Evolutionary conservation across 2,888 invertebrate genomes (phyloP), one percentile per base, ranked within the genome.

Genomic region (Lithodes maja): DNA sequence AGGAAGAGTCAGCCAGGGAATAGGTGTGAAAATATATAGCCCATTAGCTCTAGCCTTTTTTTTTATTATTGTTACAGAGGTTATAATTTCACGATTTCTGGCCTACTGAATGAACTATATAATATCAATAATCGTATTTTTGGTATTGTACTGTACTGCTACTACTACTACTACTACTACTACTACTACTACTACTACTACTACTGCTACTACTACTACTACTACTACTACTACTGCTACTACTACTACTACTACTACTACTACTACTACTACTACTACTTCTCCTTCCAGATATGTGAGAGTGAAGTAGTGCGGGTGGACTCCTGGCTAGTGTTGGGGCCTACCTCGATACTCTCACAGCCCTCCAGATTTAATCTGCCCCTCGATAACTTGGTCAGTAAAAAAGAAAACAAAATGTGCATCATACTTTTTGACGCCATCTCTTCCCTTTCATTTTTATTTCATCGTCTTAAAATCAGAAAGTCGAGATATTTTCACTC

Each of bases 301-400:
- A 12, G 55, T 3, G 55, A 7, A 49, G 77, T 84, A 50, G 77
- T 84, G 61, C 55, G 61, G n/a, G 54, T 17, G 3, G n/a, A 53
- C 33, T 15, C 52, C 1, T 84, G 84, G 84, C 61, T 84, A 33
- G 84, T 84, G 77, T 49, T 84, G n/a, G 84, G 84, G 12, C 77
- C 55, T 53, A 3, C n/a, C 33, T 7, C 5, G 71, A 33, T 55
- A 3, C 49, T 81, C 12, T n/a, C 55, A 5, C 33, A n/a, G 17
- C 7, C 12, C 61, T 54, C 17, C 61, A 49, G 15, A n/a, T 50
- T 54, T 49, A 49, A 61, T 3, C 61, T 84, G 49, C 75, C 77
- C 3, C 49, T 84, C 15, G 84, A 77, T 15, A 84, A 84, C 77
- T 50, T 84, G 77, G 84, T 84, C 33, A 77, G 84, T 55, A 9